Base-by-base conservation (phyloP, 2,888 invertebrate genomes). In the Theristus sp. region DNA sequence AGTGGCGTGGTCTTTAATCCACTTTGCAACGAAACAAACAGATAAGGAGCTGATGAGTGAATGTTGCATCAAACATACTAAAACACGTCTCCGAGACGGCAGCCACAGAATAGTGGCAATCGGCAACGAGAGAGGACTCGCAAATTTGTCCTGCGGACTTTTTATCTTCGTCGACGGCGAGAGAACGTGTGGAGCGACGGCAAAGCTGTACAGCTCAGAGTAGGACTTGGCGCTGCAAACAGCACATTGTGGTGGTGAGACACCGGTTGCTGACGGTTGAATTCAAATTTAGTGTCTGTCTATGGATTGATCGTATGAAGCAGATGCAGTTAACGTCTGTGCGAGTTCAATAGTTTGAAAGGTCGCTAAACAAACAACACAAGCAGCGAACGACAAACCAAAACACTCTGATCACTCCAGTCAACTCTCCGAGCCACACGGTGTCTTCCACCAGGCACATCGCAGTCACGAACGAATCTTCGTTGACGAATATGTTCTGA, bases 361-460 rank as follows among this genome's bases (percentile, higher is more conserved):
- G n/a, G n/a, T n/a, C n/a, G n/a, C n/a, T n/a, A n/a, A n/a, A n/a
- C n/a, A n/a, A n/a, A n/a, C n/a, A n/a, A n/a, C n/a, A n/a, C n/a
- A n/a, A n/a, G n/a, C n/a, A n/a, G n/a, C n/a, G n/a, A n/a, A n/a
- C n/a, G n/a, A 27, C 38, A 65, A 75, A 80, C 83, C 83, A 81
- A 72, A 86, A 90, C 0, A 88, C 84, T 66, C 86, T 84, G 62
- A 94, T 81, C 64, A 84, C 82, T n/a, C 89, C 90, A 1, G 82
- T 80, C 57, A 84, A 84, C 77, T 93, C 91, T 0, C 90, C 91
- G 66, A 90, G 82, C 93, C 93, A 94, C 66, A 93, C 81, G n/a
- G 66, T 69, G 56, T 66, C 80, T 64, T 82, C 66, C 1, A 89
- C 84, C 22, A 84, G 82, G 70, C 87, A 87, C 71, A 85, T 80